Base-by-base conservation (phyloP, 1,140 invertebrate species). In the Proctacanthus coquilletti region DNA sequence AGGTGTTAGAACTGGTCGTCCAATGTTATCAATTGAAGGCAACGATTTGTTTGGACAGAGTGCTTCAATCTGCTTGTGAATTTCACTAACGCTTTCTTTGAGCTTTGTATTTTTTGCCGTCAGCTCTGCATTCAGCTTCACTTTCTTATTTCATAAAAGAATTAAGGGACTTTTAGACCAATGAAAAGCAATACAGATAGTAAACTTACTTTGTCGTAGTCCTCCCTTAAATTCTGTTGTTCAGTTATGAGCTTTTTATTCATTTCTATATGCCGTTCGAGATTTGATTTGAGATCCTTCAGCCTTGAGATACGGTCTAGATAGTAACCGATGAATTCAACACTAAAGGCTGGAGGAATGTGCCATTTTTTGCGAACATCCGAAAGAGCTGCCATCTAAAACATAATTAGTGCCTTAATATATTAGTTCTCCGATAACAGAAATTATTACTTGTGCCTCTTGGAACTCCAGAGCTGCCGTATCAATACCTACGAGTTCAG, bases 321-420 rank as follows among this genome's bases (percentile, higher is more conserved):
- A 57, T 88, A 96, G 58, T 96, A 96, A 9, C 81, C 85, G 27
- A 94, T 83, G 57, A 93, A 97, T 60, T 96, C 92, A 0, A 93
- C 82, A 36, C 79, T 89, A 46, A 81, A 88, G 0, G 89, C 86
- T 1, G 89, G 87, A 3, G 84, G 77, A 35, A 94, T 81, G 54
- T 94, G 85, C 81, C 89, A 93, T 49, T 93, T 93, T 50, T 88
- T 89, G 5, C 81, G 72, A 5, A 92, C 76, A 50, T 93, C 86
- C 1, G 77, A 75, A 3, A 89, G 55, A 3, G 80, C 76, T 23
- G 83, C 74, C 36, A 83, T 65, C 61, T 66, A 33, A 32, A 42
- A 41, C 2, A 8, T 6, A 23, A 11, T n/a, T 5, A 13, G 5
- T 20, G 18, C 11, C 18, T 3, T 13, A 20, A 35, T 19, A 6